Evolutionary conservation across 30 jellyfish, hydroid and myxozoan species (phyloP).

Genomic region (Aurelia aurita complex sp. Pacific): DNA sequence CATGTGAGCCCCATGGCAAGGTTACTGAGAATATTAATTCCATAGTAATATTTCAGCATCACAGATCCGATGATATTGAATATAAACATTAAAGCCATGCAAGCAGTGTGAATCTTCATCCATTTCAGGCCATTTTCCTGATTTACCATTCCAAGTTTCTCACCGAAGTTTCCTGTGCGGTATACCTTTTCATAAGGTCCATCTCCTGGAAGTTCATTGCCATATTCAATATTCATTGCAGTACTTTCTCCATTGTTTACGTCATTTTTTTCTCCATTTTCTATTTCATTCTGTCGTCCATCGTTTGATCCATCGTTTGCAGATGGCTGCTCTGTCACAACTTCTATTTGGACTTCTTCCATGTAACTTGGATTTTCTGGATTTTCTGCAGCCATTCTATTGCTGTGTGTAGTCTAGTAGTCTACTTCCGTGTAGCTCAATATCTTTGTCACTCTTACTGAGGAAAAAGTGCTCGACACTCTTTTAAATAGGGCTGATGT

Average conservation of each 20-base stretch:
- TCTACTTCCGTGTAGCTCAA: not conserved
- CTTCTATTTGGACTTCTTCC: too few species aligned
- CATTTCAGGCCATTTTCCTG: conserved; percentile 27
- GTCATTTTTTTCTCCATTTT: not conserved
- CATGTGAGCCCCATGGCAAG: conserved; percentile 33
- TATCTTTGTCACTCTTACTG: too few species aligned
- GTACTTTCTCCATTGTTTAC: not conserved
- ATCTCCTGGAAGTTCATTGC: not conserved
- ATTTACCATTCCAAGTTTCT: conserved; percentile 25
- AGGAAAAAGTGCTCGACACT: too few species aligned
- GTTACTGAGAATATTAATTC: not conserved
- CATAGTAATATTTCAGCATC: conserved; percentile 16
- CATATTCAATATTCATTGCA: not conserved
- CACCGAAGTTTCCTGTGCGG: conserved; percentile 41
- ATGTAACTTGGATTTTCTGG: too few species aligned
- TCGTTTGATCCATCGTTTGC: too few species aligned
- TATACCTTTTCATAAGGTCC: conserved; percentile 31
- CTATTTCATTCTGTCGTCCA: too few species aligned
- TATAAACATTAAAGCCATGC: not conserved
- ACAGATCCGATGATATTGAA: conserved; percentile 22
- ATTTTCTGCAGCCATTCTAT: not conserved
- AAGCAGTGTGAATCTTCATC: conserved; percentile 9
- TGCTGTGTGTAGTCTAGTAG: not conserved
- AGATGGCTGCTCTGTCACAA: too few species aligned
- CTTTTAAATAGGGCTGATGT: too few species aligned